Percentiles rank a stretch among this genome's conserved stretches.
Evolutionary conservation across 2,113 vertebrate genomes (phyloP).

Genomic region (Sander lucioperca): DNA sequence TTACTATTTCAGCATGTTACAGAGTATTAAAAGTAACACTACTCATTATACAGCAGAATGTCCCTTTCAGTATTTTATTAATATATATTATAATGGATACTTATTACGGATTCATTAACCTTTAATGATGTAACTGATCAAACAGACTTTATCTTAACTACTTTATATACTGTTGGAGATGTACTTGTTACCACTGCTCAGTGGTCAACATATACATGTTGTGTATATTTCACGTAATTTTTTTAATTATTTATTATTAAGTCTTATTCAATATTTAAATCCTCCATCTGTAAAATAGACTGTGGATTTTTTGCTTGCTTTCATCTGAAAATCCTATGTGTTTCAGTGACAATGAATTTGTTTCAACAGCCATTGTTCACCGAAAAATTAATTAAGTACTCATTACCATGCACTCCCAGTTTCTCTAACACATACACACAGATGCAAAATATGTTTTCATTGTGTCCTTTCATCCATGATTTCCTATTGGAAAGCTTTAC

Average conservation of each 20-base stretch:
- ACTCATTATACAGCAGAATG: no score
- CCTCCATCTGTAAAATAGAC: neutral
- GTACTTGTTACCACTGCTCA: neutral
- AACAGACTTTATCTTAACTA: no score
- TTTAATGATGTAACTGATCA: no score
- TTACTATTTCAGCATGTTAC: neutral
- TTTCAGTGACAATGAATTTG: neutral
- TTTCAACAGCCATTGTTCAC: neutral
- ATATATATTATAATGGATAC: no score
- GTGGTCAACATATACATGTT: neutral
- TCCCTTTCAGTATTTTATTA: no score
- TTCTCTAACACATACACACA: neutral
- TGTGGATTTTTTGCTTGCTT: neutral
- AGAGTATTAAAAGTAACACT: neutral
- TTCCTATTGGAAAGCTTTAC: constrained; percentile 22
- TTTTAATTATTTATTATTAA: neutral
- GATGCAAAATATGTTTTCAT: constrained; percentile 1
- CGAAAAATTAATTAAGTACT: neutral
- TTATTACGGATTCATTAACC: no score
- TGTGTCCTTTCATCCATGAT: constrained; percentile 22
- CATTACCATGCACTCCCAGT: constrained; percentile 4
- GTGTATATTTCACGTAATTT: neutral
- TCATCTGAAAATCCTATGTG: neutral
- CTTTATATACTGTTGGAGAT: no score
- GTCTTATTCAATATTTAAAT: neutral